Conservation (phyloP, 2,797 vertebrate genomes). For the Ctenochaetus hawaiiensis region DNA sequence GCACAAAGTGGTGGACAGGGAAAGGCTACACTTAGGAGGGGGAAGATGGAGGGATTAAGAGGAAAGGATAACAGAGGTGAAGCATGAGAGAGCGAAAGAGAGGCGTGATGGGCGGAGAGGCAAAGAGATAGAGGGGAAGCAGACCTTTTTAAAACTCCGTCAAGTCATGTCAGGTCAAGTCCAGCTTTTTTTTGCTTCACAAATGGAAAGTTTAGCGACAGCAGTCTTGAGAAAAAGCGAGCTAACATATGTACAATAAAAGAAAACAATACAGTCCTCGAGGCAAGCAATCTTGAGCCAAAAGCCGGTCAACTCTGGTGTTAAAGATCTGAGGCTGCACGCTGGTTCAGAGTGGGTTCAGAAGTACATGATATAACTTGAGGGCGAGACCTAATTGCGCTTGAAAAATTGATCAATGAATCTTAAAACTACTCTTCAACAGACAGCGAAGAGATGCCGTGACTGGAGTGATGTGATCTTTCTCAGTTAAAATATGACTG, state of each 20-base stretch:
- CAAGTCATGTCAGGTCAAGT: constrained; percentile 1
- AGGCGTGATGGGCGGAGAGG: neutral
- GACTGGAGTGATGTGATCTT: constrained; percentile 1
- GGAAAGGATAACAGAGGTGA: constrained; percentile 14
- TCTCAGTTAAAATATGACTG: neutral
- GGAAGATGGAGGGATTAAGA: constrained; percentile 32
- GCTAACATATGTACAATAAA: neutral
- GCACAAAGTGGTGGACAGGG: constrained; percentile 17
- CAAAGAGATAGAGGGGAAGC: neutral
- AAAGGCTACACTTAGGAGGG: constrained; percentile 21
- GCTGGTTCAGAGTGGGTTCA: constrained; percentile 52
- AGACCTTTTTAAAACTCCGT: constrained; percentile 16
- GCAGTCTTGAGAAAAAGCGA: constrained; percentile 5
- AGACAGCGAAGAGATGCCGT: constrained; percentile 23
- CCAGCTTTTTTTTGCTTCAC: neutral
- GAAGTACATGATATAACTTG: constrained; percentile 49
- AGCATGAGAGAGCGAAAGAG: constrained; percentile 28
- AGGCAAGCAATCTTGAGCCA: constrained; percentile 22
- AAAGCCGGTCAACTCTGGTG: constrained; percentile 8
- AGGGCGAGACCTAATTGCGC: constrained; percentile 56
- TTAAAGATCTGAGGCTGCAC: constrained; percentile 50
- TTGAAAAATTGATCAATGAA: constrained; percentile 69
- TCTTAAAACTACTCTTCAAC: constrained; percentile 49
- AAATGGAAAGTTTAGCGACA: constrained; percentile 12
- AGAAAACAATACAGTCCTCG: constrained; percentile 10